phyloP scores from a whole-genome alignment of 1,140 invertebrate genomes.

The Ylistrum balloti region DNA sequence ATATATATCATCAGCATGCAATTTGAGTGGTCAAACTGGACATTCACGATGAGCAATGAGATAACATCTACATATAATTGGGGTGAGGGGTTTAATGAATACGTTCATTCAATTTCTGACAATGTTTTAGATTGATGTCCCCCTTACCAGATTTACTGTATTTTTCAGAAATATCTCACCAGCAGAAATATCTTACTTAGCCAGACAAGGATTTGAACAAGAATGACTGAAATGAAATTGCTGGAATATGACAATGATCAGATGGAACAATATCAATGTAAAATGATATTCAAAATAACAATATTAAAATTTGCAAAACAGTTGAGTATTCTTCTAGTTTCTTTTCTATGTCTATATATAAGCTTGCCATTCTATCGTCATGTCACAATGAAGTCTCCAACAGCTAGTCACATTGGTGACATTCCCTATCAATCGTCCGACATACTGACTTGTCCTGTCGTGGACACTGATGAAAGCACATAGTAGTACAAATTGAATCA shows the following conservation, averaged over 20 bases:
- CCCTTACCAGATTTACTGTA: too few species aligned
- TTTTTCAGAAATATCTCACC: too few species aligned
- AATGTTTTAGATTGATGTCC: too few species aligned
- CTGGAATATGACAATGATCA: background rate
- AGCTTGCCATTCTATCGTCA: background rate
- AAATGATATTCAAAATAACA: background rate
- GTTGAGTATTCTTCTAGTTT: background rate
- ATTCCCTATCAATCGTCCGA: background rate
- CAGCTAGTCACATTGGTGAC: background rate
- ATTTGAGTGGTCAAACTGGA: too few species aligned
- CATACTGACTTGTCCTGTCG: background rate
- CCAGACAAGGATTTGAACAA: background rate
- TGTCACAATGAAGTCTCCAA: background rate
- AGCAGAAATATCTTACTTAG: too few species aligned
- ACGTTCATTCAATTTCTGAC: too few species aligned
- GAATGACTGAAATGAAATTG: background rate
- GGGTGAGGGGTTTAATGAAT: too few species aligned
- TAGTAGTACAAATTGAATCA: slow-evolving; percentile 30
- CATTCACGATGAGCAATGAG: too few species aligned
- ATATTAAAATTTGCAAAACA: background rate
- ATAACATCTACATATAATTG: too few species aligned
- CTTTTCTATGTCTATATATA: background rate
- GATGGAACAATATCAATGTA: background rate
- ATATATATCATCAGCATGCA: too few species aligned
- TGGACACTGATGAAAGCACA: background rate